These are phyloP conservation scores for Eudyptes chrysolophus DNA, from an alignment of 2,113 vertebrate genomes.

Conservation along the genomic window DNA sequence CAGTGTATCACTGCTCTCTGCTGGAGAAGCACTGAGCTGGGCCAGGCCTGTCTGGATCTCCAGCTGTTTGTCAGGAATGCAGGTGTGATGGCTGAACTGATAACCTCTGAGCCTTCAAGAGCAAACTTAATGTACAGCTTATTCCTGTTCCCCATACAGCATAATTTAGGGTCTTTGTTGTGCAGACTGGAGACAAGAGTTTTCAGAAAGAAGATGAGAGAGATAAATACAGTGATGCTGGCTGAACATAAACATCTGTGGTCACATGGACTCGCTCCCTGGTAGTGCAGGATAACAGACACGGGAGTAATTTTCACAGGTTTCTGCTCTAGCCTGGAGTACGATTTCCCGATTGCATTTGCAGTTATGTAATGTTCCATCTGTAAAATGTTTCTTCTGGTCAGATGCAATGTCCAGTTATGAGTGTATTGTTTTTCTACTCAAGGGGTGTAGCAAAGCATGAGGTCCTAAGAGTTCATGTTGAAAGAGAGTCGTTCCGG, in stretches of 20 bases:
- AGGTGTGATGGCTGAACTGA: constrained; percentile 60
- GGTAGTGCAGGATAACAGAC: neutral
- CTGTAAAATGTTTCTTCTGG: neutral
- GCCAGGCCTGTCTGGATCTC: constrained; percentile 1
- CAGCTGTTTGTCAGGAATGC: constrained; percentile 49
- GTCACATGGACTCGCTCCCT: neutral
- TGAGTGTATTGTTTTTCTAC: neutral
- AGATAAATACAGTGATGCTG: neutral
- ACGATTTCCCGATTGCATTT: neutral
- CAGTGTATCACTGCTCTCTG: constrained; percentile 84
- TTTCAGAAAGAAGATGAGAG: neutral
- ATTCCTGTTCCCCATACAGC: neutral
- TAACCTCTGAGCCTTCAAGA: constrained; percentile 34
- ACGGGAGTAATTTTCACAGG: neutral
- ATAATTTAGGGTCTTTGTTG: neutral
- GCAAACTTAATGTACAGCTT: neutral
- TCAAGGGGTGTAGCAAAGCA: neutral
- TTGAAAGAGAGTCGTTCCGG: neutral
- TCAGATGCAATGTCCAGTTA: neutral
- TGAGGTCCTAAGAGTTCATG: neutral
- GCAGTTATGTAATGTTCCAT: neutral
- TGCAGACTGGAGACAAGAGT: neutral
- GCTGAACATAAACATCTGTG: neutral
- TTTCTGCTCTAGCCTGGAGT: neutral
- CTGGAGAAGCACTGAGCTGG: constrained; percentile 77